Evolutionary conservation across 2,797 vertebrate species (phyloP).

Genomic region (Gymnopithys bicolor): DNA sequence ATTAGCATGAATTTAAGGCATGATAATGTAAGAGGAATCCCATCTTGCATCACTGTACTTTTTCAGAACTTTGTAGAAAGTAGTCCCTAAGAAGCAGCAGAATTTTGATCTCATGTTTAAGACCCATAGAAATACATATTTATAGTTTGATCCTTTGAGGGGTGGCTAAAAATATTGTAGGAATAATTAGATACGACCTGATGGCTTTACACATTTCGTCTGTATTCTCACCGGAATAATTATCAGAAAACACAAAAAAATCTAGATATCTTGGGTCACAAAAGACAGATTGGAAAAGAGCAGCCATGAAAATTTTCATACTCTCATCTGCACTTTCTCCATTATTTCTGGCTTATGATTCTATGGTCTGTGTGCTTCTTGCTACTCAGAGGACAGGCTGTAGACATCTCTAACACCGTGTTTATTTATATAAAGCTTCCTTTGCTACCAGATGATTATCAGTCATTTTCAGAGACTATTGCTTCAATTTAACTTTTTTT

Average conservation of each 20-base stretch:
- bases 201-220: not conserved
- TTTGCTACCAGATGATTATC: not conserved
- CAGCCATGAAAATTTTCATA: not conserved
- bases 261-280: not conserved
- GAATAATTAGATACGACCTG: not conserved
- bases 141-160: not conserved
- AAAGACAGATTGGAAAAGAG: not conserved
- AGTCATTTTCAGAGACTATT: not conserved
- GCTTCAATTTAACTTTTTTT: not conserved
- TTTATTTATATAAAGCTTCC: not conserved
- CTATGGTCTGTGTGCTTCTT: not conserved
- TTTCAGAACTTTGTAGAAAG: not conserved
- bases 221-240: not conserved
- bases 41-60: not conserved
- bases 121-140: not conserved
- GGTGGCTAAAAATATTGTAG: not conserved
- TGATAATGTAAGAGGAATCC: not conserved
- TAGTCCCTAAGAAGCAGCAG: not conserved
- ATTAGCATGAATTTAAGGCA: not conserved
- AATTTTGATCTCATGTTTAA: not conserved
- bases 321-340: not conserved
- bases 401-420: not conserved
- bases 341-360: not conserved
- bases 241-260: not conserved
- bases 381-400: not conserved